Percentiles rank a stretch among this genome's conserved stretches.
Conservation (phyloP, 2,888 invertebrate species). For the Drosophila pseudotalamancana region DNA sequence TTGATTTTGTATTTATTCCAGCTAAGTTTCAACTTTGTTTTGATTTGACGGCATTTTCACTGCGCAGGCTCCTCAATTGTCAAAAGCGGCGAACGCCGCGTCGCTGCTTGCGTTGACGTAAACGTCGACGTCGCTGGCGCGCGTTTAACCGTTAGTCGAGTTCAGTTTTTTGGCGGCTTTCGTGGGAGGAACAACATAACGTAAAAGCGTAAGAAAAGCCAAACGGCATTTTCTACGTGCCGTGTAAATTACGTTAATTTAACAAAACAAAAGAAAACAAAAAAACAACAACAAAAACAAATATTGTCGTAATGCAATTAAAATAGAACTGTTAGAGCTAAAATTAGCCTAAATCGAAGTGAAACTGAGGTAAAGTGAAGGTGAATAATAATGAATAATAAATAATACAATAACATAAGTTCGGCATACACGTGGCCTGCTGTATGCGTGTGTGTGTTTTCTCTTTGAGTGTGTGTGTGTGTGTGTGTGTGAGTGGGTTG, state of each 20-base stretch:
- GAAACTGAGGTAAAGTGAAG: slow-evolving; percentile 20
- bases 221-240: neutral
- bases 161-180: slow-evolving; percentile 52
- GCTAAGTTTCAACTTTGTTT: slow-evolving; percentile 49
- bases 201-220: neutral
- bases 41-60: slow-evolving; percentile 18
- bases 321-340: slow-evolving; percentile 2
- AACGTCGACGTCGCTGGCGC: neutral
- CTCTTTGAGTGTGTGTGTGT: neutral
- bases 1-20: neutral
- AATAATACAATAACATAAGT: slow-evolving; percentile 31
- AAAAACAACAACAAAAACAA: neutral
- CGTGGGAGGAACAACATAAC: slow-evolving; percentile 10
- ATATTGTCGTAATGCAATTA: neutral
- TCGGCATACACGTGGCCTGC: slow-evolving; percentile 30
- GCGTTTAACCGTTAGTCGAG: slow-evolving; percentile 13
- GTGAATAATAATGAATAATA: slow-evolving; percentile 35
- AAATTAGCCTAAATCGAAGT: slow-evolving; percentile 19
- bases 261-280: neutral
- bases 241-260: slow-evolving; percentile 5
- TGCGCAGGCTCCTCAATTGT: slow-evolving; percentile 44
- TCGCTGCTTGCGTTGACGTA: slow-evolving; percentile 3
- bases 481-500: slow-evolving; percentile 1
- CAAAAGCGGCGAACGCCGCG: slow-evolving; percentile 17
- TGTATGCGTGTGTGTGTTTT: neutral